A percentile compares a stretch with the other conserved stretches of the same genome.
Conservation (phyloP, 2,888 invertebrate species). For the Archips xylosteana region DNA sequence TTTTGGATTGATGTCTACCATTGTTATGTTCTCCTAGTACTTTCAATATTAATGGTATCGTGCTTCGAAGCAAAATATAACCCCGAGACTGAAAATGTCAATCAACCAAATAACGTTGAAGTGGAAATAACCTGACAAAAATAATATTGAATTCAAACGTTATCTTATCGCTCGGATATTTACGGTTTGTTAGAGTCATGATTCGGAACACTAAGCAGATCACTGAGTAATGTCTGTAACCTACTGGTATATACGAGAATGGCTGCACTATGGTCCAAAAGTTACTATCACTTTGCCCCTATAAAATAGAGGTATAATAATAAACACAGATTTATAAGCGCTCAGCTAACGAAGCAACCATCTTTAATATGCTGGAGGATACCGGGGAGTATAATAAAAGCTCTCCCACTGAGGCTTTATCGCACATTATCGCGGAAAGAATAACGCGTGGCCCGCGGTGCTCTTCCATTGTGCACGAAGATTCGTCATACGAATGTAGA, state of each 20-base stretch:
- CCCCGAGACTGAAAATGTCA: background rate
- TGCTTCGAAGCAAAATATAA: background rate
- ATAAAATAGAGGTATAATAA: background rate
- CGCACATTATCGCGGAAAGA: slow-evolving; percentile 19
- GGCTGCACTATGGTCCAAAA: background rate
- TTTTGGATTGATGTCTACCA: slow-evolving; percentile 1
- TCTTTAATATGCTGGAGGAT: slow-evolving; percentile 21
- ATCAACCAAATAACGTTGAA: too few relatives aligned
- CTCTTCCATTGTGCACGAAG: background rate
- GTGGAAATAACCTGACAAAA: too few relatives aligned
- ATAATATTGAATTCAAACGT: too few relatives aligned
- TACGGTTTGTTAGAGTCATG: background rate
- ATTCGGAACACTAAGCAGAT: background rate
- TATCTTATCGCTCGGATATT: too few relatives aligned
- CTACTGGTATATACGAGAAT: too few relatives aligned
- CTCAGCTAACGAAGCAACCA: slow-evolving; percentile 17
- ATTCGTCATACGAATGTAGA: slow-evolving; percentile 19
- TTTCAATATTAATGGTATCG: background rate
- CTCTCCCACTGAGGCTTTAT: slow-evolving; percentile 26
- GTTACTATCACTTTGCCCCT: background rate
- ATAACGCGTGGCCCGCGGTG: slow-evolving; percentile 3
- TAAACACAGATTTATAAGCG: slow-evolving; percentile 17
- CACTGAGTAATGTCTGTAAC: background rate
- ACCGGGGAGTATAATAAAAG: slow-evolving; percentile 28
- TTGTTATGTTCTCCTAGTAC: slow-evolving; percentile 4